These are phyloP conservation scores for Bradysia coprophila DNA, from an alignment of 1,140 invertebrate genomes.

Conservation along the genomic window DNA sequence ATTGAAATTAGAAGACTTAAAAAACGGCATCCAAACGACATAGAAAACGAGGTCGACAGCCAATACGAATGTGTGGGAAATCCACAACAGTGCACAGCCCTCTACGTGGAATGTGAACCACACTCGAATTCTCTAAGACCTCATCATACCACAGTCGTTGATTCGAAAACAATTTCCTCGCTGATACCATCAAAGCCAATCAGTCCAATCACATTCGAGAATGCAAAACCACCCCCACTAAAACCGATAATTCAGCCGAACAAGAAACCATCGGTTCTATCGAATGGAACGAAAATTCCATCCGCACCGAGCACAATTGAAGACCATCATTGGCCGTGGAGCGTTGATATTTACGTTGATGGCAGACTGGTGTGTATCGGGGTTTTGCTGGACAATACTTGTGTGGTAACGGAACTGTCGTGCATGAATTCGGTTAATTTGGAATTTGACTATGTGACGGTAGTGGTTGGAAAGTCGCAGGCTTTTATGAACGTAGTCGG, in stretches of 20 bases:
- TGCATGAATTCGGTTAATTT: constrained; percentile 33
- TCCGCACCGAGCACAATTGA: no score
- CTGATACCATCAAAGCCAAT: not conserved
- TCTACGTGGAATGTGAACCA: not conserved
- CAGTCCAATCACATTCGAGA: not conserved
- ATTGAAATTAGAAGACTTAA: no score
- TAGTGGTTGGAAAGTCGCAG: constrained; percentile 40
- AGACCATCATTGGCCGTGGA: constrained; percentile 36
- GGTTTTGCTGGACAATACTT: constrained; percentile 36
- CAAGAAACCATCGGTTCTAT: not conserved
- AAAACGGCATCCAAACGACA: no score
- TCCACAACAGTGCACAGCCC: not conserved
- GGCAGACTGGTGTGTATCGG: constrained; percentile 44
- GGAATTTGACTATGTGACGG: constrained; percentile 34
- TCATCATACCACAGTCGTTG: not conserved
- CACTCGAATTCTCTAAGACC: not conserved
- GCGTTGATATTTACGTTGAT: constrained; percentile 42
- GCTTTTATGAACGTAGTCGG: constrained; percentile 31
- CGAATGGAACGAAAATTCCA: no score
- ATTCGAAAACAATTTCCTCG: not conserved
- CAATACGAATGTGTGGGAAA: not conserved
- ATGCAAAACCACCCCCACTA: no score
- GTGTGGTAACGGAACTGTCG: constrained; percentile 36
- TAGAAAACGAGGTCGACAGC: not conserved
- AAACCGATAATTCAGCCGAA: not conserved